Evolutionary conservation across 2,113 vertebrate species (phyloP).

Genomic region (Semnornis frantzii): DNA sequence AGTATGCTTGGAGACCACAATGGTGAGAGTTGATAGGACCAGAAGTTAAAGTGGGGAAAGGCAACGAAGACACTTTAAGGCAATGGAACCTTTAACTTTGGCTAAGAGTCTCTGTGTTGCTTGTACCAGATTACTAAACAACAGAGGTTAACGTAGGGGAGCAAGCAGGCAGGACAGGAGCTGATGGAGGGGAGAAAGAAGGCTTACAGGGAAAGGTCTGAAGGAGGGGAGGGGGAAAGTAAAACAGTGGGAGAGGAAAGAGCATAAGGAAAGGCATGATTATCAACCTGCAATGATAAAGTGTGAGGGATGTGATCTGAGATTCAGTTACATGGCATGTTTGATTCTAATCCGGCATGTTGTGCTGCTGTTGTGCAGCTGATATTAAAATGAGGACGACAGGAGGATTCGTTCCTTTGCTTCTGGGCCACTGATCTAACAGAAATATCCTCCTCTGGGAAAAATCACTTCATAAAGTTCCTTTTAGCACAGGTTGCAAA

Average conservation of each 20-base stretch:
- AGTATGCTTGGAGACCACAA: no score
- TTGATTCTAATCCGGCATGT: background rate
- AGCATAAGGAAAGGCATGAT: background rate
- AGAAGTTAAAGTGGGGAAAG: background rate
- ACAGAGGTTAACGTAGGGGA: background rate
- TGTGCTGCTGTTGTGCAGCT: conserved; percentile 21
- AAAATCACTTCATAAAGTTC: conserved; percentile 1
- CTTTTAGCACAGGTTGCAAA: conserved; percentile 33
- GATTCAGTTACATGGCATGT: background rate
- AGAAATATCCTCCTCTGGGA: conserved; percentile 15
- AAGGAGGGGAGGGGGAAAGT: background rate
- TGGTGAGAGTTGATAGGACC: background rate
- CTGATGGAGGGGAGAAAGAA: background rate
- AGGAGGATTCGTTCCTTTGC: conserved; percentile 40
- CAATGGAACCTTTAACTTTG: background rate
- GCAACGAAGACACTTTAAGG: background rate
- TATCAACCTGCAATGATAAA: background rate
- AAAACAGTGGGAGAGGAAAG: background rate
- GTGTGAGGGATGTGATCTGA: background rate
- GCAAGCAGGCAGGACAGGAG: background rate
- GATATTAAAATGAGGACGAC: conserved; percentile 43
- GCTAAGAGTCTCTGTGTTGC: background rate
- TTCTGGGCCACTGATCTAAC: conserved; percentile 33
- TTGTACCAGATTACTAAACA: background rate
- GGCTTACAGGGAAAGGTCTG: background rate